Percentiles rank a stretch among this genome's conserved stretches.
phyloP scores from a whole-genome alignment of 2,888 invertebrate genomes.

The Lagria hirta region DNA sequence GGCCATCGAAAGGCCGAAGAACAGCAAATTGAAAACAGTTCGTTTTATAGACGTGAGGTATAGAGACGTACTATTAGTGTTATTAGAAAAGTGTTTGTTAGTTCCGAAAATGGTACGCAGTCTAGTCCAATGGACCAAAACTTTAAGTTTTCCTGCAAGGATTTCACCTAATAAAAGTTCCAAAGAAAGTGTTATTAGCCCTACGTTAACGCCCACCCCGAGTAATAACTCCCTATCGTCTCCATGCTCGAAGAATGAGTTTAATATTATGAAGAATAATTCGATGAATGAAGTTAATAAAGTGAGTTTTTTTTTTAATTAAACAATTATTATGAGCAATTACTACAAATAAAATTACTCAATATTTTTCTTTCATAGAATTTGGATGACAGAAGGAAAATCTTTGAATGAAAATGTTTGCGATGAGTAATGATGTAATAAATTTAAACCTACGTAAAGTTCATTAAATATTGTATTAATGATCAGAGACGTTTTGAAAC shows the following conservation, averaged over 20 bases:
- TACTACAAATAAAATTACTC: too few relatives aligned
- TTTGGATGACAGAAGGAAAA: too few relatives aligned
- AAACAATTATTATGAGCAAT: too few relatives aligned
- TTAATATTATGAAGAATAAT: constrained; percentile 49
- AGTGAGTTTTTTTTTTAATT: too few relatives aligned
- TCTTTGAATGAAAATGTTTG: too few relatives aligned
- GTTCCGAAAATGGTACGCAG: constrained; percentile 77
- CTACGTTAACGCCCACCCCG: constrained; percentile 65
- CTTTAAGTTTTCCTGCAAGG: constrained; percentile 84
- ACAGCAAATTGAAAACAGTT: constrained; percentile 39
- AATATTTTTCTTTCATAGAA: too few relatives aligned
- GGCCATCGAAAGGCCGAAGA: constrained; percentile 50
- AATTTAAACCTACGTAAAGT: too few relatives aligned
- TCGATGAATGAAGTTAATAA: constrained; percentile 48
- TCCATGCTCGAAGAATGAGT: constrained; percentile 47
- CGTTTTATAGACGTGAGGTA: constrained; percentile 21
- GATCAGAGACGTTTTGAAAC: too few relatives aligned
- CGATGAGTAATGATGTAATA: too few relatives aligned
- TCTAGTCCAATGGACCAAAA: constrained; percentile 88
- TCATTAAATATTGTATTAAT: too few relatives aligned
- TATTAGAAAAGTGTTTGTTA: too few relatives aligned
- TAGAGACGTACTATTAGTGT: constrained; percentile 8
- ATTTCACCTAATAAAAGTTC: constrained; percentile 79
- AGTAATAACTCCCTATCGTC: constrained; percentile 50
- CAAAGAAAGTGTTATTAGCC: constrained; percentile 67